phyloP scores from a whole-genome alignment of 2,113 vertebrate species.

The Nyctibius bracteatus region DNA sequence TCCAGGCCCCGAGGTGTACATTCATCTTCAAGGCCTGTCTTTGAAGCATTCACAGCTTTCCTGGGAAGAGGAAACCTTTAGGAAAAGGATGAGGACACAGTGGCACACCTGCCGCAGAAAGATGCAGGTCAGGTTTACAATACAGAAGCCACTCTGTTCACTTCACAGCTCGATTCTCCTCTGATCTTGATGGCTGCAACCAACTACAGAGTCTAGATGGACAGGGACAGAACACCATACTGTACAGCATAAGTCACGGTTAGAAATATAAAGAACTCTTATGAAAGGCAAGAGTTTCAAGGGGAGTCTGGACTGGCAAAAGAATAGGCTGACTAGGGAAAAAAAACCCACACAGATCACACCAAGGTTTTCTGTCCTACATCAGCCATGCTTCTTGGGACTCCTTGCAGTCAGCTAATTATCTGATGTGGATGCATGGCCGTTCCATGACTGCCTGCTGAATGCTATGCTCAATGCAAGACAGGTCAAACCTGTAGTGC shows the following conservation, averaged over 20 bases:
- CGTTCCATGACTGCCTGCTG: fast-evolving
- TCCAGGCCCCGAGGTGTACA: background rate
- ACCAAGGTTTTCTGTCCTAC: background rate
- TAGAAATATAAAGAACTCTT: background rate
- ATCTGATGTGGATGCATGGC: background rate
- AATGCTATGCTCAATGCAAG: fast-evolving
- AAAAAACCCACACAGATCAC: background rate
- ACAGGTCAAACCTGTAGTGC: background rate
- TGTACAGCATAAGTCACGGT: background rate
- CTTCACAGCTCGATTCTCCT: background rate
- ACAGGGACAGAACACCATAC: background rate
- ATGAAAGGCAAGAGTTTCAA: background rate
- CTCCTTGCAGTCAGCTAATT: background rate
- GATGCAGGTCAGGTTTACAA: background rate
- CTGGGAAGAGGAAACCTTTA: background rate
- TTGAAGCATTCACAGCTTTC: background rate
- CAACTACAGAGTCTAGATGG: background rate
- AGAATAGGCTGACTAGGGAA: background rate
- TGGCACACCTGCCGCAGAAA: background rate
- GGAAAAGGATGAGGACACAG: background rate
- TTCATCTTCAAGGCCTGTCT: background rate
- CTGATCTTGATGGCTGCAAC: background rate
- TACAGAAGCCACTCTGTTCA: background rate
- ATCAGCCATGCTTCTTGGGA: background rate
- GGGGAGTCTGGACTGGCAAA: background rate